Conservation (phyloP, 2,888 invertebrate species). For the Ligdia adustata region DNA sequence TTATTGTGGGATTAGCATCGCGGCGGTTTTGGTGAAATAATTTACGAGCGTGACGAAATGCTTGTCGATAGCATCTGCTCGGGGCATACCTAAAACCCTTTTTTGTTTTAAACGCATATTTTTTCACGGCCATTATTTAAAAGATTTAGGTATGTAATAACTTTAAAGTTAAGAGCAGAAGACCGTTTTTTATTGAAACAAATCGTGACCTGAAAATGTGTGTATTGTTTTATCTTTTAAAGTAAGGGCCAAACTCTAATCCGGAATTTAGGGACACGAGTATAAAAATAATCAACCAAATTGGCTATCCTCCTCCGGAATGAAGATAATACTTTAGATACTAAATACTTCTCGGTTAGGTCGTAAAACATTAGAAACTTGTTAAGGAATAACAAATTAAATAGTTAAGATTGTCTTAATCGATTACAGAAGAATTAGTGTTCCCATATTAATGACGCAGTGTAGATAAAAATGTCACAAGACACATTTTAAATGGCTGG, state of each 20-base stretch:
- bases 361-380: constrained; percentile 45
- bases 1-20: constrained; percentile 77
- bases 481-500: constrained; percentile 25
- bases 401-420: constrained; percentile 48
- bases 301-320: constrained; percentile 52
- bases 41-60: constrained; percentile 83
- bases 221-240: constrained; percentile 64
- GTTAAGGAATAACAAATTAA: constrained; percentile 49
- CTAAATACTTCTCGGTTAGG: constrained; percentile 45
- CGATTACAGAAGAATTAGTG: constrained; percentile 45
- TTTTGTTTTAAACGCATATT: constrained; percentile 77
- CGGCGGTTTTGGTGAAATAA: constrained; percentile 80
- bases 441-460: constrained; percentile 30
- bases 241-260: constrained; percentile 46
- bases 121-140: constrained; percentile 79
- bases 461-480: constrained; percentile 35
- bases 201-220: constrained; percentile 62
- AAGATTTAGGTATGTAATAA: constrained; percentile 74
- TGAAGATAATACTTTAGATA: constrained; percentile 48
- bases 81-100: constrained; percentile 77
- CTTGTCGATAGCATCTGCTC: constrained; percentile 80
- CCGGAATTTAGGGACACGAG: constrained; percentile 36
- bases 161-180: constrained; percentile 69
- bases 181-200: constrained; percentile 74
- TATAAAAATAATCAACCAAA: constrained; percentile 55